Evolutionary conservation across 2,797 vertebrate genomes (phyloP), one percentile per base, ranked within the genome.

Genomic region (Nannoperca obscura): DNA sequence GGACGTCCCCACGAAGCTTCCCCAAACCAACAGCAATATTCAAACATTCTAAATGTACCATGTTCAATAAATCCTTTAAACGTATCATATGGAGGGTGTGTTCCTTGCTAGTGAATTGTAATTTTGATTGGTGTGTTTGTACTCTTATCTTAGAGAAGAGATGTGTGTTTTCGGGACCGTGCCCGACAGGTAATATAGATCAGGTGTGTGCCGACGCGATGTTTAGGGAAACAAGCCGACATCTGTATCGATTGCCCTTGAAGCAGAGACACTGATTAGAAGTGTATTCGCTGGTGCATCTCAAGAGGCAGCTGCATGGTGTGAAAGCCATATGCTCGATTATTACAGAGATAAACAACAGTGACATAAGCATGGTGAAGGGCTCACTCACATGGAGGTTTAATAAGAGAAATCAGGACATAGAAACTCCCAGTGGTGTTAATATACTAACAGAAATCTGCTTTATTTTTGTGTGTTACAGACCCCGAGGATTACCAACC

Each of bases 401-500:
- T 74, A 80, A 89, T 85, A 80, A 84, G 81, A 78, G 52, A 71
- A 78, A 83, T 66, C 50, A 64, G 32, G 73, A n/a, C 36, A 38
- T 38, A 38, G 36, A 10, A 38, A 3, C 36, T 38, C 24, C 60
- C 49, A 70, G 81, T 80, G 36, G 57, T 81, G 42, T 84, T 72
- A 76, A 85, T 66, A 52, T 86, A 30, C 69, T 87, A 50, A 89
- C 61, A 64, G 20, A 78, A 80, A 71, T 30, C 69, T 88, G 49
- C 47, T 75, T 74, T 90, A 15, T 85, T 77, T 81, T 75, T 89
- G 52, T 92, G 64, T 86, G 88, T 96, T 95, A 78, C 94, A 99
- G 98, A 99, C 96, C 97, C 96, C 81, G 97, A 99, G 94, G 98
- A 99, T 90, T 99, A 98, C 92, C 98, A 99, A 80, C 98, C 98